Evolutionary conservation across 2,797 vertebrate genomes (phyloP), one percentile per base, ranked within the genome.

Genomic region (Delichon dasypus): DNA sequence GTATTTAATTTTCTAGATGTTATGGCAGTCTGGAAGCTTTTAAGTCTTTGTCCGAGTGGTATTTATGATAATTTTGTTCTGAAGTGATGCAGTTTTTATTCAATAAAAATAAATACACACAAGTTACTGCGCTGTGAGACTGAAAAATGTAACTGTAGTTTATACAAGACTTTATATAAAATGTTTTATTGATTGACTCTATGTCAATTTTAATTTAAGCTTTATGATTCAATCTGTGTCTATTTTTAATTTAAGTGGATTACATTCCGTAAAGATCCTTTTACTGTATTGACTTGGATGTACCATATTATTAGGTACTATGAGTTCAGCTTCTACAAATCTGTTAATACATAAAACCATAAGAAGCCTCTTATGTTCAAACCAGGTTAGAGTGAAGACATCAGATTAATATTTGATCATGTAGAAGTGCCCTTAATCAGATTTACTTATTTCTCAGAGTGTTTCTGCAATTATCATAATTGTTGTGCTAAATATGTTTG

Each of bases 361-460:
- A 98, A 98, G 99, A 99, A 98, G 98, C 98, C 98, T 98, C 99
- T 99, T 98, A 98, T 97, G 98, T 97, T 98, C 97, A 97, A 97
- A 98, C 98, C 98, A 98, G 98, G 98, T 98, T 99, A 98, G 98
- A 98, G 98, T 94, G 98, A 98, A 99, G 98, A 98, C 98, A 98
- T 97, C 98, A 98, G 98, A 99, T 99, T 99, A 99, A 99, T 99
- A 99, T 99, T 99, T 99, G 98, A 99, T 99, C 98, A 98, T 98
- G 98, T 97, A 98, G 98, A 98, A 99, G 98, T 98, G 98, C 98
- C 97, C 98, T 98, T 99, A 99, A 99, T 99, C 99, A 98, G 98
- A 98, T 99, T 98, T 98, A 98, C 98, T 98, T 98, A 98, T 99
- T 99, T 98, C 98, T 97, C 95, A 98, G 98, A 99, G 98, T 98